Percentiles rank a stretch among this genome's conserved stretches.
Conservation (phyloP, 1,140 invertebrate genomes). For the Rhopalosiphum padi region DNA sequence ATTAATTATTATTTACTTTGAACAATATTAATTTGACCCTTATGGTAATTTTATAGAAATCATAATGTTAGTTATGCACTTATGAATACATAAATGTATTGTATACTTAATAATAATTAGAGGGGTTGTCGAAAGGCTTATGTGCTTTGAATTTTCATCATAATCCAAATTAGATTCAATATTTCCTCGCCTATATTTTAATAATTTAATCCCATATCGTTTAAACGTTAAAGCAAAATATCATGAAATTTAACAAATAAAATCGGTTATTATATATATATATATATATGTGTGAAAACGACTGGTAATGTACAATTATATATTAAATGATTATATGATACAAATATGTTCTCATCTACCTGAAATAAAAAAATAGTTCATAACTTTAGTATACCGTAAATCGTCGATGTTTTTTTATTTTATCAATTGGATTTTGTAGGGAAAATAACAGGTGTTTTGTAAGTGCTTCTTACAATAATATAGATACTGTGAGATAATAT, state of each 20-base stretch:
- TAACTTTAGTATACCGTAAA: background rate
- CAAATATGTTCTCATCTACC: background rate
- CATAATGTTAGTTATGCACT: too few species aligned
- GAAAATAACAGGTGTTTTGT: background rate
- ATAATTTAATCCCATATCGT: background rate
- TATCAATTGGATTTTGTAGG: too few species aligned
- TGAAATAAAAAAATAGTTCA: background rate
- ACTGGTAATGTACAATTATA: background rate
- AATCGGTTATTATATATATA: background rate
- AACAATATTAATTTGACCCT: too few species aligned
- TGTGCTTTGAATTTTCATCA: background rate
- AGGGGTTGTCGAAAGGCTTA: background rate
- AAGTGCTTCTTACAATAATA: background rate
- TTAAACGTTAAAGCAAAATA: background rate
- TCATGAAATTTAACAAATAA: background rate
- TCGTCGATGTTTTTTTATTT: background rate
- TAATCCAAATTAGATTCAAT: background rate
- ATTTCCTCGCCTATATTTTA: background rate
- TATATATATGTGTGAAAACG: background rate
- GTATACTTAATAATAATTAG: background rate
- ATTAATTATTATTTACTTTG: too few species aligned
- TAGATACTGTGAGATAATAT: background rate
- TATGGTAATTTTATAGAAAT: too few species aligned
- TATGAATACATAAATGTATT: too few species aligned
- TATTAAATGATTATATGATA: background rate